Evolutionary conservation across 2,888 invertebrate species (phyloP).

Genomic region (Thereva nobilitata): DNA sequence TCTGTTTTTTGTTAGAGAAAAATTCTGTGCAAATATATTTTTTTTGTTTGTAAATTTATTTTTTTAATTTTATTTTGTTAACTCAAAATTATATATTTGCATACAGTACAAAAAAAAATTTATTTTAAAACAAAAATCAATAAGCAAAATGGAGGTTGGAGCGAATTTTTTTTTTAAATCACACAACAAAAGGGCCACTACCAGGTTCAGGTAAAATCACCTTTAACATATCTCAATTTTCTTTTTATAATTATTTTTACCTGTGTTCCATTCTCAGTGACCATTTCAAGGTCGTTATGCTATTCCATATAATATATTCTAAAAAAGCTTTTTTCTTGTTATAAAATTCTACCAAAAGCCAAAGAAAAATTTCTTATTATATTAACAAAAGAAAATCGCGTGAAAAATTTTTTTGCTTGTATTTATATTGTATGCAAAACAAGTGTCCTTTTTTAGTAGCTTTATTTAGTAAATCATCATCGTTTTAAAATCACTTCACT

Average conservation of each 20-base stretch:
- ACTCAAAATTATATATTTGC: no score
- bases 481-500: conserved; percentile 24
- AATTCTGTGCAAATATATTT: no score
- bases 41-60: no score
- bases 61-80: no score
- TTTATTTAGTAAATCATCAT: conserved; percentile 11
- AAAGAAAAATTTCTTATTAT: conserved; percentile 9
- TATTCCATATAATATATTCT: conserved; percentile 26
- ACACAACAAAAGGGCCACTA: no score
- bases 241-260: conserved; percentile 47
- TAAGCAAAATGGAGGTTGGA: conserved; percentile 55
- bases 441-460: conserved; percentile 17
- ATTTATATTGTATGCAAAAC: no score
- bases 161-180: conserved; percentile 15
- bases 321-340: conserved; percentile 10
- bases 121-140: conserved; percentile 51
- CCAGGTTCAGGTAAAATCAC: no score
- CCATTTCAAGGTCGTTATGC: conserved; percentile 50
- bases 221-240: not conserved
- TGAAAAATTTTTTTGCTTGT: no score
- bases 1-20: no score
- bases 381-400: no score
- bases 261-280: conserved; percentile 59
- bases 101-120: not conserved
- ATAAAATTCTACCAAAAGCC: conserved; percentile 17